phyloP scores from a whole-genome alignment of 2,113 vertebrate genomes.

The Anarhynchus alexandrinus region DNA sequence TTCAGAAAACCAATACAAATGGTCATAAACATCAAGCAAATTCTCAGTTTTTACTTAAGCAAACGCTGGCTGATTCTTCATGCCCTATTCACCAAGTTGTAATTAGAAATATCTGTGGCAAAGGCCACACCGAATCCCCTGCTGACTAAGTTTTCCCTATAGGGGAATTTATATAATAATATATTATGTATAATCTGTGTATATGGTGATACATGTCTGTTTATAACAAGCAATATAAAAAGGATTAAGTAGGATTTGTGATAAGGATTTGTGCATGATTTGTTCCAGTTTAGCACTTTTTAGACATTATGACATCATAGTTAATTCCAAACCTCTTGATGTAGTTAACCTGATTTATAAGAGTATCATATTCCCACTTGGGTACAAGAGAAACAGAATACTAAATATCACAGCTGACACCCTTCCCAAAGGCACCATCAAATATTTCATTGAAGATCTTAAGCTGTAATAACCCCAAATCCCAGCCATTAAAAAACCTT shows the following conservation, averaged over 20 bases:
- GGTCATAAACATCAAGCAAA: background rate
- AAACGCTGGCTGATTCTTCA: background rate
- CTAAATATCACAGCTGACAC: constrained; percentile 1
- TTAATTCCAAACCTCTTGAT: constrained; percentile 16
- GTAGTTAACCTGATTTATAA: constrained; percentile 31
- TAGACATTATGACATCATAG: background rate
- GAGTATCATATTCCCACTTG: background rate
- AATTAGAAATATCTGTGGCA: background rate
- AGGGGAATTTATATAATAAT: background rate
- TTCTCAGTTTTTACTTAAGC: background rate
- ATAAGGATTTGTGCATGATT: background rate
- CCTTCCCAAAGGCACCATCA: constrained; percentile 27
- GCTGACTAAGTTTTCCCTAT: background rate
- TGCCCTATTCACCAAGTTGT: background rate
- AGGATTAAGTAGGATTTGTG: constrained; percentile 41
- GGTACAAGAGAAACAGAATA: background rate
- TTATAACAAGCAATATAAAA: constrained; percentile 27
- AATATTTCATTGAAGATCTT: background rate
- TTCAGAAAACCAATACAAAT: background rate
- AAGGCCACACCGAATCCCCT: background rate
- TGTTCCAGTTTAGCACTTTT: constrained; percentile 29
- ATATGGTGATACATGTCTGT: background rate
- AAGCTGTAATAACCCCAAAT: constrained; percentile 1
- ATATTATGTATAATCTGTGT: background rate
- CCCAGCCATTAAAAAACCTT: constrained; percentile 1